Evolutionary conservation across 2,113 vertebrate genomes (phyloP).

Genomic region (Aldabrachelys gigantea): DNA sequence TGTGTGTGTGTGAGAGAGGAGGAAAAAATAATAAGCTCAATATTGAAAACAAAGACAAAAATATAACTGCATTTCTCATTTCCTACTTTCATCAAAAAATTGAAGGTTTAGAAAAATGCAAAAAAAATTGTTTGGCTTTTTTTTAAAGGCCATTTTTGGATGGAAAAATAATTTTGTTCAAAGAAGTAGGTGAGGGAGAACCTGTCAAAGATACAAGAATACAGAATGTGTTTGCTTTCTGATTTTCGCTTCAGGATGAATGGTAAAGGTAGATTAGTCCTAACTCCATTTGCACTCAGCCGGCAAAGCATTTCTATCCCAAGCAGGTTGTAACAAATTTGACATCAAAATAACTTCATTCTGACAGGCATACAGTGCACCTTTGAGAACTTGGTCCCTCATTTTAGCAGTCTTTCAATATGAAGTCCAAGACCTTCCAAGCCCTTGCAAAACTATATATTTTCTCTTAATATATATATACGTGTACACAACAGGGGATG

Average conservation of each 20-base stretch:
- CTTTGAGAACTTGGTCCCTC: neutral
- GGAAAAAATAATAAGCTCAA: neutral
- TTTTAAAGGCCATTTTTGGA: neutral
- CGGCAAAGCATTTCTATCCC: neutral
- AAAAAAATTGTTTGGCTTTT: neutral
- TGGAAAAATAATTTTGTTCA: neutral
- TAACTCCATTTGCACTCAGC: neutral
- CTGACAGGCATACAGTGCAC: neutral
- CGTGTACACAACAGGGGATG: neutral
- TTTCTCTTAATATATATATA: neutral
- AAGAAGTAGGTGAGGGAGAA: neutral
- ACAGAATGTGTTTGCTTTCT: neutral
- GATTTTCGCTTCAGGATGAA: neutral
- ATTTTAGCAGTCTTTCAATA: neutral
- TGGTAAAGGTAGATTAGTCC: neutral
- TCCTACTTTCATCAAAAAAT: neutral
- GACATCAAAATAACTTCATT: neutral
- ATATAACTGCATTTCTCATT: neutral
- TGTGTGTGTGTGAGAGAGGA: neutral
- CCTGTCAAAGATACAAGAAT: rapidly evolving
- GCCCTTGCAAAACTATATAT: rapidly evolving
- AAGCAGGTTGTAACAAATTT: neutral
- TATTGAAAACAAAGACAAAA: neutral
- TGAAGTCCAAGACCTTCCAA: neutral
- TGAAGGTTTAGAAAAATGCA: neutral